Evolutionary conservation across 2,113 vertebrate species (phyloP).

Genomic region (Phrynocephalus versicolor): DNA sequence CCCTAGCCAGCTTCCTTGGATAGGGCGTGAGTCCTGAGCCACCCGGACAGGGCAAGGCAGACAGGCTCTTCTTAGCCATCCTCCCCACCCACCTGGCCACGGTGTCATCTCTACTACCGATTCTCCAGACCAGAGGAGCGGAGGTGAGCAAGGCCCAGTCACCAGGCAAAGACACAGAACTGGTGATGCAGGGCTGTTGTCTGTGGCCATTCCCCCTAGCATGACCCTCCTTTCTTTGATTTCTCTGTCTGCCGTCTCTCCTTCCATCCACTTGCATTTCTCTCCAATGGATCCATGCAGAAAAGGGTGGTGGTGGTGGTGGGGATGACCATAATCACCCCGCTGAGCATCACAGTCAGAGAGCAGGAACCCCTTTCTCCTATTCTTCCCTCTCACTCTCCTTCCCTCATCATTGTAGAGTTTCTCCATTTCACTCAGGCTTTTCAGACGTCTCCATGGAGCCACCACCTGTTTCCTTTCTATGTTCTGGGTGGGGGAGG

Average conservation of each 20-base stretch:
- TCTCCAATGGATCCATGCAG: not conserved
- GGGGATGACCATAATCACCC: not conserved
- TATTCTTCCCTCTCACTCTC: not conserved
- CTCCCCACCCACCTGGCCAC: not conserved
- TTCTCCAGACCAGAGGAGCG: constrained; percentile 11
- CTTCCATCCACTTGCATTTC: not conserved
- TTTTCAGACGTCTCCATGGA: constrained; percentile 30
- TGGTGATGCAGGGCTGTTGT: constrained; percentile 26
- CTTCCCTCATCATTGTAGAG: not conserved
- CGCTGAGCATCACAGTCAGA: not conserved
- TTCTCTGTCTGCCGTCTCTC: not conserved
- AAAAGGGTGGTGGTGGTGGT: not conserved
- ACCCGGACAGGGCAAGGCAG: not conserved
- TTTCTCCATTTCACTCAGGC: not conserved
- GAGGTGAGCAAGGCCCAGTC: constrained; percentile 30
- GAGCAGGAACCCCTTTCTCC: not conserved
- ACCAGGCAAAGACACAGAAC: not conserved
- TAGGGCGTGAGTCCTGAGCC: not conserved
- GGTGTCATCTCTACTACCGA: not conserved
- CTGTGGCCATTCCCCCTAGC: not conserved
- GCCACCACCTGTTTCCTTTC: constrained; percentile 22
- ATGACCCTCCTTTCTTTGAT: not conserved
- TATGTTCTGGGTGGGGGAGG: not conserved
- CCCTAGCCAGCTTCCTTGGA: constrained; percentile 12
- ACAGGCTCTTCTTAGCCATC: not conserved